Evolutionary conservation across 2,888 invertebrate species (phyloP), one percentile per base, ranked within the genome.

Genomic region (Netelia fuscicornis): DNA sequence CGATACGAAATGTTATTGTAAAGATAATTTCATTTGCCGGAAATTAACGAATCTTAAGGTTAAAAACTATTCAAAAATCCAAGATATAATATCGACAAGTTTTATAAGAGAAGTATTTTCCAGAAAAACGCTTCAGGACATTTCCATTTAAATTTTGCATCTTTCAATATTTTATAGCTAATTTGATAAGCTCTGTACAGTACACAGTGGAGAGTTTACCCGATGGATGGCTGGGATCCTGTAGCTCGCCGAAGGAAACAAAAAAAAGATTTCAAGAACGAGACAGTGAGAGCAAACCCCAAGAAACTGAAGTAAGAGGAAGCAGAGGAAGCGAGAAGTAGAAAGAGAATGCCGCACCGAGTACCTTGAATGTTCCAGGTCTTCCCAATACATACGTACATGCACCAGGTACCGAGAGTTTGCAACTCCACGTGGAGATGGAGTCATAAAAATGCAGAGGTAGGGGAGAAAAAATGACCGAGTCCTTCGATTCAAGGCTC

Each of bases 401-500:
- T 25, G 65, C 20, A 67, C 20, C 44, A 25, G 52, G 30, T 48
- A 52, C 52, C 20, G 54, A 72, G 68, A 60, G 48, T 54, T 70
- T 62, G 71, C 71, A 71, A 62, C 76, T 82, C 67, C 68, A 70
- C 13, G 67, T 54, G 75, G 65, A 72, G 79, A 85, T 71, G 79
- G 82, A 85, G 82, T 25, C 79, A 76, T 76, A 82, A 78, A 85
- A 82, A 79, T 85, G n/a, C 44, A 56, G 44, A 72, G 64, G 30
- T 1, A 70, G 48, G 54, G 42, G 62, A 52, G 52, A 75, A 82
- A 71, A 74, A 70, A 60, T 37, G 23, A 42, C 9, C 70, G 78
- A 68, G 75, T 76, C 85, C 85, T 85, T 85, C 82, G 82, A 79
- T 72, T 82, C 85, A 82, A 85, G 85, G 85, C 75, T 79, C 23